Conservation (phyloP, 2,113 vertebrate genomes). For the zebrafish (Danio rerio) region DNA sequence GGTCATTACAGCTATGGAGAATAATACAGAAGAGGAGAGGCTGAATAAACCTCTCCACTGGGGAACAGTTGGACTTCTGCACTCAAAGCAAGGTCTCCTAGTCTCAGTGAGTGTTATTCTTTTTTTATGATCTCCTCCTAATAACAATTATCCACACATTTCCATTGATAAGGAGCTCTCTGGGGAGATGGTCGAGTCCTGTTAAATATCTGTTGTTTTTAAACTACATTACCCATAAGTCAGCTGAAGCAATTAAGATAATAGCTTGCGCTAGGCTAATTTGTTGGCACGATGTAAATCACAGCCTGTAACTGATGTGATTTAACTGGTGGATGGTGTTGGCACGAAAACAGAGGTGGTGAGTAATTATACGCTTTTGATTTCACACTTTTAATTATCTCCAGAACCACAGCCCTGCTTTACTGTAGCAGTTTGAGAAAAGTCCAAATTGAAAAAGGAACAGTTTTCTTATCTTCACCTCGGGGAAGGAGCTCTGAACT, state of each 20-base stretch:
- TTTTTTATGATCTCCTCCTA: neutral
- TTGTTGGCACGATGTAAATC: constrained; percentile 2
- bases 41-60: constrained; percentile 1
- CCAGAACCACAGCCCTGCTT: neutral
- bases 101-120: neutral
- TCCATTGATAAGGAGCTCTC: neutral
- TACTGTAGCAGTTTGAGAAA: neutral
- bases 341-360: neutral
- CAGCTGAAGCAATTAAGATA: constrained; percentile 14
- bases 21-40: neutral
- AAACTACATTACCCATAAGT: constrained; percentile 30
- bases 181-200: neutral
- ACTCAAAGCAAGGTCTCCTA: neutral
- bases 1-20: neutral
- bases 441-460: neutral
- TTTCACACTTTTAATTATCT: constrained; percentile 2
- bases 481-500: neutral
- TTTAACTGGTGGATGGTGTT: neutral
- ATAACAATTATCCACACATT: neutral
- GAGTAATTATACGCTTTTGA: constrained; percentile 22
- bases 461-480: neutral
- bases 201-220: neutral
- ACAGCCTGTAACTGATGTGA: constrained; percentile 4
- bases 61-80: neutral
- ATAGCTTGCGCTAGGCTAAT: neutral